These are phyloP conservation scores for Simalia tracyae DNA, from an alignment of 2,797 vertebrate species.

Conservation along the genomic window DNA sequence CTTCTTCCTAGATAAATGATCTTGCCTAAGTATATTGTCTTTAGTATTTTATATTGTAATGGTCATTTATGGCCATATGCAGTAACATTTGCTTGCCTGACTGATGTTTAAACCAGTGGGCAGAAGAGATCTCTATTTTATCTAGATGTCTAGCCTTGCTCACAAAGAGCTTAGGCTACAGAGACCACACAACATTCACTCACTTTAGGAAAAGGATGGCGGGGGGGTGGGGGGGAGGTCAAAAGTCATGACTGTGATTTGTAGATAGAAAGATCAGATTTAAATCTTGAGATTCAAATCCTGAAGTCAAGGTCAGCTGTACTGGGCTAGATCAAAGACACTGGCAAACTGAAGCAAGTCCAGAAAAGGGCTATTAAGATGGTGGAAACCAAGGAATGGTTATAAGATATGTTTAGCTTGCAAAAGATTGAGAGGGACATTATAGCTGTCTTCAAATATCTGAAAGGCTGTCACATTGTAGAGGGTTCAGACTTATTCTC, in stretches of 20 bases:
- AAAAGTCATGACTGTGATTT: too few relatives aligned
- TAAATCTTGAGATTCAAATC: too few relatives aligned
- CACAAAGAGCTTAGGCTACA: not conserved
- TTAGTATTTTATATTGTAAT: not conserved
- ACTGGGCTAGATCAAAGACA: too few relatives aligned
- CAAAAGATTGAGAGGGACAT: not conserved
- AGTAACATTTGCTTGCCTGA: not conserved
- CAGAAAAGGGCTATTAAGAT: too few relatives aligned
- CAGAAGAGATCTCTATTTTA: not conserved
- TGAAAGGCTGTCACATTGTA: not conserved
- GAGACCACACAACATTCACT: not conserved
- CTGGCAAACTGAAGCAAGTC: too few relatives aligned
- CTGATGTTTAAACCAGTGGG: not conserved
- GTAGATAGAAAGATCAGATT: too few relatives aligned
- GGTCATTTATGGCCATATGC: not conserved
- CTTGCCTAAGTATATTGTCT: not conserved
- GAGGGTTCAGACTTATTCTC: not conserved
- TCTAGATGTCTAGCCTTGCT: not conserved
- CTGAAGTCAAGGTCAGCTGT: too few relatives aligned
- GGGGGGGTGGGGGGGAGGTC: too few relatives aligned
- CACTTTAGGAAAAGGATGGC: too few relatives aligned
- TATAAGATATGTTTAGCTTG: not conserved
- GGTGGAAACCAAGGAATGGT: not conserved
- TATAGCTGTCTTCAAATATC: not conserved
- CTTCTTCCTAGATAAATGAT: not conserved